A percentile compares a stretch with the other conserved stretches of the same genome.
These are phyloP conservation scores for Turritopsis dohrnii DNA, from an alignment of 30 jellyfish, hydroid and myxozoan genomes.

Conservation along the genomic window DNA sequence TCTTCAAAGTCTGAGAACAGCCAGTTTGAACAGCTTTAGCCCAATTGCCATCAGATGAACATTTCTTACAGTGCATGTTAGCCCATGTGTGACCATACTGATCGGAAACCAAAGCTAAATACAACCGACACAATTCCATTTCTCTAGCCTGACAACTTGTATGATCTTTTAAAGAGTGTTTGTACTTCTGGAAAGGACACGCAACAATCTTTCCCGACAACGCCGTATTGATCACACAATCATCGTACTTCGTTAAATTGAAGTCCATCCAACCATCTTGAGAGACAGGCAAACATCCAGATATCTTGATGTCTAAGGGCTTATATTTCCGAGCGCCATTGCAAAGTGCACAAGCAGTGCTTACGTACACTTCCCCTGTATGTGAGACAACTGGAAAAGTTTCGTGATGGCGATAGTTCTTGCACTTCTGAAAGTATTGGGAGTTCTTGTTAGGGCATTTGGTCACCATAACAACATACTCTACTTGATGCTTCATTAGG, in stretches of 20 bases:
- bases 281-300: neutral
- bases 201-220: neutral
- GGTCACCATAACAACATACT: neutral
- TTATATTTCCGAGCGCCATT: neutral
- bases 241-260: neutral
- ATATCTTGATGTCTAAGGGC: neutral
- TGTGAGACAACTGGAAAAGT: neutral
- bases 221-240: neutral
- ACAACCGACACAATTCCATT: neutral
- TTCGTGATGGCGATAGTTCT: neutral
- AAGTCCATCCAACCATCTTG: neutral
- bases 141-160: neutral
- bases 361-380: neutral
- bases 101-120: neutral
- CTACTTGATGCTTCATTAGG: neutral
- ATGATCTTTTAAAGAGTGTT: neutral
- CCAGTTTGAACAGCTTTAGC: neutral
- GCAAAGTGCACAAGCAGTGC: neutral
- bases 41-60: neutral
- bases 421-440: neutral
- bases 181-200: neutral
- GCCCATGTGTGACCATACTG: neutral
- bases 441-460: neutral
- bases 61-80: constrained; percentile 1
- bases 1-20: neutral